Evolutionary conservation across 2,113 vertebrate genomes (phyloP), one percentile per base, ranked within the genome.

Genomic region (Anseranas semipalmata): DNA sequence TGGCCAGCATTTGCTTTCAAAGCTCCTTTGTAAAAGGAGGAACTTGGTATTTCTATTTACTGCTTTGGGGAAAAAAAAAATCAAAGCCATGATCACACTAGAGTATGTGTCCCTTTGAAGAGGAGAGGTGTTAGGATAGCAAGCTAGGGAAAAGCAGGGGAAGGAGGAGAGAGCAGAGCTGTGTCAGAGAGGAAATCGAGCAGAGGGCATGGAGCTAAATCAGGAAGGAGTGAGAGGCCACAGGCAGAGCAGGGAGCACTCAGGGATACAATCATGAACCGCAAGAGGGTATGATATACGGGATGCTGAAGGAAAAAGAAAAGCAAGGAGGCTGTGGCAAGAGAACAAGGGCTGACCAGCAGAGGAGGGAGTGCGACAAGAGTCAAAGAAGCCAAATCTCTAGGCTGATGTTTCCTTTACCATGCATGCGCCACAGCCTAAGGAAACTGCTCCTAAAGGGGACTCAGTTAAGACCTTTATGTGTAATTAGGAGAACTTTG

Each of bases 371-470:
- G 41, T 10, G 22, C 78, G 33, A 48, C 25, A 71, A 56, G 28
- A 76, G 73, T 56, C 32, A 77, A 79, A 93, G 52, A 11, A 79
- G 18, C 10, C 33, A 45, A 50, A 55, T 56, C n/a, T 87, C 10
- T 32, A 52, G 76, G 39, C 12, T 65, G 21, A 46, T 32, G 10
- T 59, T 76, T 59, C 48, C 62, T 75, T 79, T 75, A 25, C 39
- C 21, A 4, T 15, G 27, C 21, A 35, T 5, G 1, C 1, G 1
- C 32, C 15, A 52, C 59, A 35, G 24, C 15, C 32, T 52, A 53
- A 58, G 43, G 59, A 43, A 48, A 53, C 35, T 28, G 30, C 55
- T 91, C 20, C 68, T 53, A 45, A 66, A 46, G 0, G 0, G 58
- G 19, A 60, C 11, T 8, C 8, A 8, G 14, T 62, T 68, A 28